Evolutionary conservation across 2,113 vertebrate genomes (phyloP), one percentile per base, ranked within the genome.

Genomic region (Epinephelus lanceolatus): DNA sequence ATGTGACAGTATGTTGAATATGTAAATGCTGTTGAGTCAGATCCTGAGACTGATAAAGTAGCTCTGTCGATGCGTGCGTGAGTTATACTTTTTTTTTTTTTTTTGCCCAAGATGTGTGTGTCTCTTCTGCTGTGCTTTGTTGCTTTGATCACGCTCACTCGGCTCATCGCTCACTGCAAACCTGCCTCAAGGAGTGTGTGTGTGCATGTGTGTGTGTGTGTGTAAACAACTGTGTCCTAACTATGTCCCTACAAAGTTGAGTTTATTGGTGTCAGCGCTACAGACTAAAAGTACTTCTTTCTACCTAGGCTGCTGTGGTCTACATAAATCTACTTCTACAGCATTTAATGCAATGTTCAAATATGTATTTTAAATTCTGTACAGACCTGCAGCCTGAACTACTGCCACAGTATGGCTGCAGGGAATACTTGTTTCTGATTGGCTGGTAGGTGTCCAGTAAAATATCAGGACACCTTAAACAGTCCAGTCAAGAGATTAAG

Each of bases 91-190:
- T 60, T 77, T 27, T 15, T 25, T 65, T 65, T 66, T 66, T 27
- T 63, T 73, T 63, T 70, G 69, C 86, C 67, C 3, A 63, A 78
- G 72, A 84, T 52, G 80, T 83, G 88, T 88, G 86, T 25, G 76
- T 86, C 78, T 91, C 86, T 79, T 91, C 83, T 82, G 78, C 82
- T 80, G 85, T 79, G 91, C 90, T 93, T 92, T 91, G 92, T 88
- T 76, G 89, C 94, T 95, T 95, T 95, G 94, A 95, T 95, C 95
- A 93, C 70, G 78, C 80, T 92, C 82, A 87, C 93, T 91, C 83
- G 77, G 91, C 89, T 93, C 93, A 92, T 90, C 76, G 84, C 91
- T 94, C 89, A 94, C 88, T 84, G 91, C 91, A 89, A 90, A 90
- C 85, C 93, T 93, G 93, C 92, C 91, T 93, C 30, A 75, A 91